Percentiles rank a stretch among this genome's conserved stretches.
Conservation (phyloP, 2,888 invertebrate genomes). For the Bruchidius siliquastri region DNA sequence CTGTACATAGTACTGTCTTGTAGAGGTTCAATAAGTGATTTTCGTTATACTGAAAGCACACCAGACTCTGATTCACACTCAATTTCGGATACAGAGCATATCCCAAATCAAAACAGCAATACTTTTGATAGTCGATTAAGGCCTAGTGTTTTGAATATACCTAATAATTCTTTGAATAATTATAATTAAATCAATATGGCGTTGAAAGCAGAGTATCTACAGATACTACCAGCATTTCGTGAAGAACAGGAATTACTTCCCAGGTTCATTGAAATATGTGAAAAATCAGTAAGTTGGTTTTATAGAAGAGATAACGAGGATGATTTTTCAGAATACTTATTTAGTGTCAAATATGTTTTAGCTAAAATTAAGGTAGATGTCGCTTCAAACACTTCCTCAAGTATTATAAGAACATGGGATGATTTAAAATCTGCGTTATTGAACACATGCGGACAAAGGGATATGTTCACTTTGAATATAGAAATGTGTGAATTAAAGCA, state of each 20-base stretch:
- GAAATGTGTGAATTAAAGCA: conserved; percentile 18
- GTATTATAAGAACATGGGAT: conserved; percentile 4
- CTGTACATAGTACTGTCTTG: too few relatives aligned
- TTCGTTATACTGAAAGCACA: too few relatives aligned
- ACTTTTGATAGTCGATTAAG: too few relatives aligned
- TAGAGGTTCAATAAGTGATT: too few relatives aligned
- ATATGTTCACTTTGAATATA: conserved; percentile 14
- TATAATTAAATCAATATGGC: not conserved
- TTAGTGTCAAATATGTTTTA: conserved; percentile 13
- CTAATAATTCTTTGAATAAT: too few relatives aligned
- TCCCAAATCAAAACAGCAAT: too few relatives aligned
- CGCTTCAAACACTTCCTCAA: conserved; percentile 13
- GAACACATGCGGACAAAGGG: conserved; percentile 16
- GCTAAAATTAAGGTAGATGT: conserved; percentile 16
- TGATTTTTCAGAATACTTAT: conserved; percentile 16
- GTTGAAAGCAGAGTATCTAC: not conserved
- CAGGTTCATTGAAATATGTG: conserved; percentile 12
- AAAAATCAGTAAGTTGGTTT: conserved; percentile 12
- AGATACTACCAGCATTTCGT: not conserved
- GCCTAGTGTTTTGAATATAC: too few relatives aligned
- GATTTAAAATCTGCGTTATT: conserved; percentile 16
- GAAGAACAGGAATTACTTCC: not conserved
- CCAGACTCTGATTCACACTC: too few relatives aligned
- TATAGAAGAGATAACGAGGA: conserved; percentile 9
- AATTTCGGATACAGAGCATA: too few relatives aligned